Base-by-base conservation (phyloP, 2,113 vertebrate species). In the Alligator sinensis region DNA sequence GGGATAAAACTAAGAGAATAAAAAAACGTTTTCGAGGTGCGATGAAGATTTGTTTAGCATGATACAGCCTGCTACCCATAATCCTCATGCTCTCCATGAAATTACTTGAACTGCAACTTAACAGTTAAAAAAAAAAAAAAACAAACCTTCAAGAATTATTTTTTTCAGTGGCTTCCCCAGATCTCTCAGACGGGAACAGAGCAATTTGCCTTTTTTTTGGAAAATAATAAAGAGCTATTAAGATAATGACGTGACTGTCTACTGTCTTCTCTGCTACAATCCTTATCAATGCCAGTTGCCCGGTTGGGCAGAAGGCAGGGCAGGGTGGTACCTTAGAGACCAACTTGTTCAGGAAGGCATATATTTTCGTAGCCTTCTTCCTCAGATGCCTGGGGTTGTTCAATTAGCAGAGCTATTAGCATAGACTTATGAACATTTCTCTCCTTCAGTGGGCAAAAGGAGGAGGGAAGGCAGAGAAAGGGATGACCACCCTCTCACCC, bases 251-350 rank as follows among this genome's bases (percentile, higher is more conserved):
- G 68, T 63, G 89, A 34, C 57, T 88, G 77, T 83, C 88, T 95
- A 34, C 57, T 88, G 77, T 83, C 88, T 95, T n/a, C 59, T 86
- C 80, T 95, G 87, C 91, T 89, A 82, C 62, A 80, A 75, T 97
- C 87, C 89, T 95, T 95, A 97, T 81, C 79, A 91, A 64, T 2
- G n/a, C 78, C 91, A 97, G 97, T 58, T 96, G 79, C 86, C 47
- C 8, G 9, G 47, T 47, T 47, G 47, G 47, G 47, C 47, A 47
- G 47, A 47, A 47, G 47, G 47, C 47, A 47, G 47, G 47, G 47
- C 47, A 47, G 47, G 47, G 47, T 9, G 47, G 47, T 47, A 47
- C 47, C 47, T 47, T 47, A 47, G 47, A 47, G 47, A 47, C 47
- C 9, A 9, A 47, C 47, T 47, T 47, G 47, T 47, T 47, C 47